These are phyloP conservation scores for Bradypus variegatus DNA, from an alignment of 2,797 vertebrate species.

Conservation along the genomic window DNA sequence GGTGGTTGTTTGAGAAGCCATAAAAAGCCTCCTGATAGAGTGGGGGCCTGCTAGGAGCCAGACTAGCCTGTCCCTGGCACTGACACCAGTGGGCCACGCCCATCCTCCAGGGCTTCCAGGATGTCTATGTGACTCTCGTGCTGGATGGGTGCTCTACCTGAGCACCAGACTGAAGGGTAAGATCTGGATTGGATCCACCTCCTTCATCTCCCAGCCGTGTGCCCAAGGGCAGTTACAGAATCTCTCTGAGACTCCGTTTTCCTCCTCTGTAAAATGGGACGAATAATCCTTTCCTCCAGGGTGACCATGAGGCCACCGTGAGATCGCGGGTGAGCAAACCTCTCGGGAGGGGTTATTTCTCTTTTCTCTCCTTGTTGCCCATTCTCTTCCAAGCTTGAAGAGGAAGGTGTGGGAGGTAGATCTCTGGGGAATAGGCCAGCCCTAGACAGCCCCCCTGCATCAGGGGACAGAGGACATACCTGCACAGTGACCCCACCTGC, in stretches of 20 bases:
- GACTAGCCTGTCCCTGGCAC: not conserved
- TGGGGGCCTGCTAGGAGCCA: not conserved
- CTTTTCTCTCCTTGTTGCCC: not conserved
- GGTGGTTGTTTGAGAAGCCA: slow-evolving; percentile 27
- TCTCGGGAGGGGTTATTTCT: not conserved
- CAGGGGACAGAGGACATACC: slow-evolving; percentile 29
- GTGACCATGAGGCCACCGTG: not conserved
- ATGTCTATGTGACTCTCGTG: not conserved
- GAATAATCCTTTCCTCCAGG: not conserved
- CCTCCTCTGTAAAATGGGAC: not conserved
- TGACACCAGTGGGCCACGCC: not conserved
- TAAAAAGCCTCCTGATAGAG: not conserved
- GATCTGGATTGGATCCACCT: not conserved
- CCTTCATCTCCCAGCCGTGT: not conserved
- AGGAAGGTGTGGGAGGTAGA: not conserved
- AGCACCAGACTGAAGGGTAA: not conserved
- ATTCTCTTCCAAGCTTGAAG: not conserved
- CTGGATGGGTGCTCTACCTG: not conserved
- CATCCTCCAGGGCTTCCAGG: not conserved
- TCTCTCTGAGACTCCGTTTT: not conserved
- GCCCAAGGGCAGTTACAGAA: not conserved
- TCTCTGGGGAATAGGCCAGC: not conserved
- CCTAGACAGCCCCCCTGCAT: not conserved
- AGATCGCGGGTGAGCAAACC: not conserved
- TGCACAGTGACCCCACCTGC: slow-evolving; percentile 48